These are phyloP conservation scores for Exocentrus adspersus DNA, from an alignment of 2,888 invertebrate species.

Conservation along the genomic window DNA sequence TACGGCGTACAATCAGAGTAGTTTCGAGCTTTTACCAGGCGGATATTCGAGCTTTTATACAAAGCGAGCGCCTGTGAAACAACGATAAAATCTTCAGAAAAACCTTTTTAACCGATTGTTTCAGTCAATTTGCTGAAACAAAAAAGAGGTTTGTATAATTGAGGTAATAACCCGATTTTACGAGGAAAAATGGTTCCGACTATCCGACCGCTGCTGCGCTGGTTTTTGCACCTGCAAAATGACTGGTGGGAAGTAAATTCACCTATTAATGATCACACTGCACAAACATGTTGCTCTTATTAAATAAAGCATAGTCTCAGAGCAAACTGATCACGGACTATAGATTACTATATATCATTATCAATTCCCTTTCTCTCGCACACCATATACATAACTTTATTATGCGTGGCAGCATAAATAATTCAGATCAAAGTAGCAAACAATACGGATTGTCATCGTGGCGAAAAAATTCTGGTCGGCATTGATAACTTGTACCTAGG, in stretches of 20 bases:
- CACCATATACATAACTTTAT: constrained; percentile 44
- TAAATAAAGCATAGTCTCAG: constrained; percentile 30
- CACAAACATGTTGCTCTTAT: constrained; percentile 27
- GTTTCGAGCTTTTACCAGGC: constrained; percentile 32
- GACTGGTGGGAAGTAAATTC: constrained; percentile 23
- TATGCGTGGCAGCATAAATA: constrained; percentile 39
- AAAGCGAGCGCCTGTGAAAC: constrained; percentile 23
- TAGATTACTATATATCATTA: constrained; percentile 53
- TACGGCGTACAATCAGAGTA: constrained; percentile 44
- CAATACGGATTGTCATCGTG: constrained; percentile 27
- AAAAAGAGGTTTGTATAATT: constrained; percentile 22
- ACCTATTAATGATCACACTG: constrained; percentile 27
- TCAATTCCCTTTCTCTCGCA: constrained; percentile 53
- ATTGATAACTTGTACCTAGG: constrained; percentile 19
- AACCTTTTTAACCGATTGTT: constrained; percentile 30
- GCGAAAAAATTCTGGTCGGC: constrained; percentile 8
- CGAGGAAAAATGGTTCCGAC: constrained; percentile 9
- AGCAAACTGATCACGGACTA: constrained; percentile 50
- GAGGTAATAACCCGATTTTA: constrained; percentile 13
- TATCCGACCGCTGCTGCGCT: neutral
- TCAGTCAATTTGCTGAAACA: constrained; percentile 29
- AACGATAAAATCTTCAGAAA: constrained; percentile 34
- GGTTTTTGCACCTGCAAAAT: constrained; percentile 29
- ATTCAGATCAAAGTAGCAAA: constrained; percentile 43
- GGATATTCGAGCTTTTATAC: constrained; percentile 32